A percentile compares a stretch with the other conserved stretches of the same genome.
These are phyloP conservation scores for Dorcus parallelipipedus DNA, from an alignment of 2,888 invertebrate species.

Conservation along the genomic window DNA sequence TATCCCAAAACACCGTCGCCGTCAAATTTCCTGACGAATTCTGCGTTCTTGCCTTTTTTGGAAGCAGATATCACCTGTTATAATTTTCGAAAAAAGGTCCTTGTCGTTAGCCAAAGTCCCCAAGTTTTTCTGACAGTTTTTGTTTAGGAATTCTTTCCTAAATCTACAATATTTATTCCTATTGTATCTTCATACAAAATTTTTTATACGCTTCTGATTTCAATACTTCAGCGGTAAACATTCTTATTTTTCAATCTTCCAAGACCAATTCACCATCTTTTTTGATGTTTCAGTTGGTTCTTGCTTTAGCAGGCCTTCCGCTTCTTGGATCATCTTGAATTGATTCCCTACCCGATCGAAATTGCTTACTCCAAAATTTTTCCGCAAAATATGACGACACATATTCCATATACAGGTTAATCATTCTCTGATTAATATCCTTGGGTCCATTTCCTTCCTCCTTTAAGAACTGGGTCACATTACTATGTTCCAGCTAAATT, in stretches of 20 bases:
- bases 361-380: not conserved
- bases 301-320: not conserved
- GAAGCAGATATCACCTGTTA: not conserved
- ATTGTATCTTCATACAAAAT: not conserved
- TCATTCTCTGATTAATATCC: not conserved
- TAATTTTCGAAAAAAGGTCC: not conserved
- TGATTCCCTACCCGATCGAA: not conserved
- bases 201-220: not conserved
- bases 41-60: conserved; percentile 2
- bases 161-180: not conserved
- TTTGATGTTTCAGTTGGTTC: not conserved
- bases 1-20: not conserved
- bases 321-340: not conserved
- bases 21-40: not conserved
- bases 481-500: not conserved
- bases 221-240: not conserved
- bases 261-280: not conserved
- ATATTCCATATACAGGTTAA: not conserved
- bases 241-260: not conserved
- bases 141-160: not conserved
- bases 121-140: not conserved
- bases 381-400: not conserved
- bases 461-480: not conserved
- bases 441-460: not conserved
- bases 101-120: not conserved